Evolutionary conservation across 2,113 vertebrate species (phyloP), one percentile per base, ranked within the genome.

Genomic region (Campylorhamphus procurvoides): DNA sequence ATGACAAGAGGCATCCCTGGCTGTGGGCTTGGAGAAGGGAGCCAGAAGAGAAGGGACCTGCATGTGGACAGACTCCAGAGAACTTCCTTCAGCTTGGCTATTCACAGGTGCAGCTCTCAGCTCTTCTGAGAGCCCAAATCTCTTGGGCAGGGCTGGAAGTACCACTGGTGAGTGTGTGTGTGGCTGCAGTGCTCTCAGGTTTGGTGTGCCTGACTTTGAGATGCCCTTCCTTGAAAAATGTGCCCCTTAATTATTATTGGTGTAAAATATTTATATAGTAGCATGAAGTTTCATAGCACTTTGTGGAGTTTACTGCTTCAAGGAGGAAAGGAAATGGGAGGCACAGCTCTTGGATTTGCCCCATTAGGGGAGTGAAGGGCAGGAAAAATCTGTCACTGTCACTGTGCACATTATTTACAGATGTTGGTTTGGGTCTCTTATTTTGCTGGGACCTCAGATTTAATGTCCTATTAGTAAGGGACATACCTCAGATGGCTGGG

Each of bases 151-250:
- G 29, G 22, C 39, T 85, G 67, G 60, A 59, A 74, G 15, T 37
- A 23, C 24, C 10, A 1, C 9, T 29, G 35, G 40, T 29, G 53
- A 53, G 23, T 0, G 1, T 27, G 1, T 20, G 28, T 12, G 44
- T 59, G 42, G 33, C 47, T 31, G 23, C 64, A 73, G 12, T 7
- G 67, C 68, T 53, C 39, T 74, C 68, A 31, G 3, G 25, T 62
- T 69, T 33, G 44, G 11, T 18, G 11, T 44, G 25, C 3, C 2
- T 59, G 33, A 42, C 47, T 92, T 69, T 14, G 14, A 59, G 27
- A 78, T 60, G 29, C 33, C 8, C 25, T 53, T 50, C 40, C 73
- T 88, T 2, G 20, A 59, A 82, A 27, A 93, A 73, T 9, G n/a
- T 55, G 27, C 35, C 29, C 14, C 17, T 66, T 68, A 62, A 42